Conservation (phyloP, 2,888 invertebrate species). For the Chouioia cunea region DNA sequence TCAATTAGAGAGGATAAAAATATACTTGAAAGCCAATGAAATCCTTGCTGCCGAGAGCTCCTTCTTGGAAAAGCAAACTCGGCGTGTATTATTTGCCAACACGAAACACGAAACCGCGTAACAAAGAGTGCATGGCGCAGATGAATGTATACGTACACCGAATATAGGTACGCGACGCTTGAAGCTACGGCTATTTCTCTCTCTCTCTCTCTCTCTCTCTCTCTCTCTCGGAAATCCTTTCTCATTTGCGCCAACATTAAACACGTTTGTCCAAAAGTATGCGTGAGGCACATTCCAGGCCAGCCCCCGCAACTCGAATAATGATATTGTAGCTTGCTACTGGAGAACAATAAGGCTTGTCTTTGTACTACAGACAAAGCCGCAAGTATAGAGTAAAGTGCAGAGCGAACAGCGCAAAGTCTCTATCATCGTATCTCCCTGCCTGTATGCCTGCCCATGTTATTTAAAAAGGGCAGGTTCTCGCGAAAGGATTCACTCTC, state of each 20-base stretch:
- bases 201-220: no score
- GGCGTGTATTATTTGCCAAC: constrained; percentile 52
- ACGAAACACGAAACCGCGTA: constrained; percentile 16
- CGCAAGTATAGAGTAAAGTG: constrained; percentile 15
- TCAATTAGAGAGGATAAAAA: constrained; percentile 61
- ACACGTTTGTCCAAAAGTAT: constrained; percentile 39
- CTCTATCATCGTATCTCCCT: neutral
- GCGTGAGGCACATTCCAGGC: constrained; percentile 43
- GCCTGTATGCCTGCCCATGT: neutral
- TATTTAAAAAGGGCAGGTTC: neutral
- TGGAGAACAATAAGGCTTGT: constrained; percentile 42
- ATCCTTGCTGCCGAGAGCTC: constrained; percentile 28
- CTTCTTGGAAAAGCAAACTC: constrained; percentile 53
- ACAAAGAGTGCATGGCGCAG: constrained; percentile 22
- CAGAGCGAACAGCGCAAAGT: constrained; percentile 4
- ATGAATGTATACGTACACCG: neutral
- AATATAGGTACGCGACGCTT: neutral
- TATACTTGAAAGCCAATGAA: constrained; percentile 35
- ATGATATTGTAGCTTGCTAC: constrained; percentile 41
- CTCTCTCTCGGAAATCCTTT: constrained; percentile 35
- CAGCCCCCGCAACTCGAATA: constrained; percentile 32
- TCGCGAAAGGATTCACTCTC: no score
- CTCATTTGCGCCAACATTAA: constrained; percentile 41
- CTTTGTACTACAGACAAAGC: constrained; percentile 31
- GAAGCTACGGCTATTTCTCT: no score